Base-by-base conservation (phyloP, 1,140 invertebrate species). In the Microplitis mediator region DNA sequence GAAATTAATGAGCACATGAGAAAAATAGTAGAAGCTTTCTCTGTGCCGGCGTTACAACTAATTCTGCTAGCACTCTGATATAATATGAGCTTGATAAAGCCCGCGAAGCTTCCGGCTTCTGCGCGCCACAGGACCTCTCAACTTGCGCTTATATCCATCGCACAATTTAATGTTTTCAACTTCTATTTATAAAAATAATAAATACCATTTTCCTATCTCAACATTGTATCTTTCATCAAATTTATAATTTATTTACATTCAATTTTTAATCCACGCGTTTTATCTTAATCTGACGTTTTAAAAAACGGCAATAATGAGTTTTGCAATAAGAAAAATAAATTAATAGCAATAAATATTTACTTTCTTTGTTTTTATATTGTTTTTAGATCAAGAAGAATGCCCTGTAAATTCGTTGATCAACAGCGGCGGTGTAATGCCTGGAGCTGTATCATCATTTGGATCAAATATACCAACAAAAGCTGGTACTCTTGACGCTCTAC, bases 401-500 rank as follows among this genome's bases (percentile, higher is more conserved):
- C 78, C 77, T 2, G 78, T 73, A 23, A 77, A 77, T 6, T 79
- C 74, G n/a, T 80, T 78, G 16, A 77, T 78, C n/a, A 76, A 77
- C 39, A 64, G 61, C 23, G 79, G 73, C n/a, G 54, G 77, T 5
- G 73, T 75, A 71, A 63, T 52, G 34, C 80, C 56, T 61, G 68
- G 45, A 34, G 52, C 50, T 1, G 56, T 66, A 11, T 45, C 50
- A 58, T 62, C 71, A 34, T 50, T 60, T 54, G 65, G 78, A 45
- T 69, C 77, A 1, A 78, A 72, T 50, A 71, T 4, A 77, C 74
- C 52, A 14, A 75, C 74, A 13, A 82, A 90, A 68, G 89, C 91
- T 63, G 92, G 92, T 6, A 94, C 92, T 0, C 86, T 97, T 75
- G 95, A 98, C 82, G 92, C 93, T 31, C 85, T 97, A 35, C 88